Evolutionary conservation across 2,797 vertebrate species (phyloP).

Genomic region (Dendrocincla fuliginosa): DNA sequence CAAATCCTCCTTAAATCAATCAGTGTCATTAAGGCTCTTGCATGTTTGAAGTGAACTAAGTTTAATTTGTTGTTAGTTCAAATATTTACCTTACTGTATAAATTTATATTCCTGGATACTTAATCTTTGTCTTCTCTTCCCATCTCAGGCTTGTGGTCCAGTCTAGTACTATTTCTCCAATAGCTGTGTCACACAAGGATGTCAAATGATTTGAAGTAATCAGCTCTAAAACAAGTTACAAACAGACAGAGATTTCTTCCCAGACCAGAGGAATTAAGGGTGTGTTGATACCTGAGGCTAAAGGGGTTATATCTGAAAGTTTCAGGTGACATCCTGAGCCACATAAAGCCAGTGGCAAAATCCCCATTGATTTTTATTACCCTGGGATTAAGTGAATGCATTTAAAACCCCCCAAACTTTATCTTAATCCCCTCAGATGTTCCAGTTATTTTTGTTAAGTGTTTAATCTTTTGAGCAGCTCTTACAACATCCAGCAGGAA

Average conservation of each 20-base stretch:
- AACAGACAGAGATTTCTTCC: not conserved
- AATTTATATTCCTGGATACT: not conserved
- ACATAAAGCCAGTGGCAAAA: not conserved
- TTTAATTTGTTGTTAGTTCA: not conserved
- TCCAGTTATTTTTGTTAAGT: not conserved
- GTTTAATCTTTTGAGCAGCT: not conserved
- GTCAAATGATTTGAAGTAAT: not conserved
- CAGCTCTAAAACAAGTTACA: not conserved
- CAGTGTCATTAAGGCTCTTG: not conserved
- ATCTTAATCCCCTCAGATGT: not conserved
- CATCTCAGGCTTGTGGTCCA: not conserved
- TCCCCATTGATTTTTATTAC: not conserved
- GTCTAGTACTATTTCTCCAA: not conserved
- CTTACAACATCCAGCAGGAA: not conserved
- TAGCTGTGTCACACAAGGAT: not conserved
- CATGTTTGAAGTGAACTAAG: not conserved
- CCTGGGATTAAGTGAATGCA: not conserved
- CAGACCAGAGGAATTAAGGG: not conserved
- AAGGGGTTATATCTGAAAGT: not conserved
- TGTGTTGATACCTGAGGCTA: not conserved
- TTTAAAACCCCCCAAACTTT: not conserved
- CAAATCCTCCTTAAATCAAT: not conserved
- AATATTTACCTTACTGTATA: not conserved
- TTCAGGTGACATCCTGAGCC: not conserved
- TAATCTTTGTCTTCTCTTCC: not conserved